These are phyloP conservation scores for Tenrec ecaudatus DNA, from an alignment of 2,113 vertebrate genomes.

Conservation along the genomic window DNA sequence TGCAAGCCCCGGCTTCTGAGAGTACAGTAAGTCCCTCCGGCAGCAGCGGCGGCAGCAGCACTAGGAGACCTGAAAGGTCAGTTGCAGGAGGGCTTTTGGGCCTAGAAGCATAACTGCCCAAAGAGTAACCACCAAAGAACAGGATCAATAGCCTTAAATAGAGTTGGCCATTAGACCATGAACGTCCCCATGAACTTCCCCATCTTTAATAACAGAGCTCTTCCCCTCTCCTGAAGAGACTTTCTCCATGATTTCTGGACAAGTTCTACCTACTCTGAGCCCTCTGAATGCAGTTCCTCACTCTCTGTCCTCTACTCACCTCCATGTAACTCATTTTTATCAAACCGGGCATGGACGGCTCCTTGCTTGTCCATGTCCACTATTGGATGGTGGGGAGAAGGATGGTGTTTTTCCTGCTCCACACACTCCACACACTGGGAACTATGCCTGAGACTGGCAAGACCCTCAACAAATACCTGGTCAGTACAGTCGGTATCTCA, in stretches of 20 bases:
- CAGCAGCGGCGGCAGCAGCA: neutral
- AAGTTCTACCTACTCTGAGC: neutral
- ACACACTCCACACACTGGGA: neutral
- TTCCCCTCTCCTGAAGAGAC: conserved; percentile 14
- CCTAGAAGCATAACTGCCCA: neutral
- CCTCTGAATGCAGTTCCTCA: neutral
- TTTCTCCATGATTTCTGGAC: conserved; percentile 4
- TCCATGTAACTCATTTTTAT: neutral
- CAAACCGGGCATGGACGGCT: neutral
- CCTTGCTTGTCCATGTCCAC: neutral
- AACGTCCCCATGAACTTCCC: neutral
- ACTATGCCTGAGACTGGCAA: neutral
- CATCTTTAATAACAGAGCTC: neutral
- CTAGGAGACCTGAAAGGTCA: neutral
- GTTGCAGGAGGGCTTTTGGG: neutral
- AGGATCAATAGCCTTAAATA: neutral
- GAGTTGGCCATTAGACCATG: neutral
- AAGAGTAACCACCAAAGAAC: neutral
- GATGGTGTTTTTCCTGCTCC: neutral
- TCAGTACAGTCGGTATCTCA: neutral
- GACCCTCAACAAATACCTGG: neutral
- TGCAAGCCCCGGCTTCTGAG: neutral
- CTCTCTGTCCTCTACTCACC: neutral
- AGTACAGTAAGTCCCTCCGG: neutral
- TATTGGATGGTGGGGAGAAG: neutral